Percentiles rank a stretch among this genome's conserved stretches.
phyloP scores from a whole-genome alignment of 35 echinoderm and acorn worm genomes.

The Stichopus chloronotus region DNA sequence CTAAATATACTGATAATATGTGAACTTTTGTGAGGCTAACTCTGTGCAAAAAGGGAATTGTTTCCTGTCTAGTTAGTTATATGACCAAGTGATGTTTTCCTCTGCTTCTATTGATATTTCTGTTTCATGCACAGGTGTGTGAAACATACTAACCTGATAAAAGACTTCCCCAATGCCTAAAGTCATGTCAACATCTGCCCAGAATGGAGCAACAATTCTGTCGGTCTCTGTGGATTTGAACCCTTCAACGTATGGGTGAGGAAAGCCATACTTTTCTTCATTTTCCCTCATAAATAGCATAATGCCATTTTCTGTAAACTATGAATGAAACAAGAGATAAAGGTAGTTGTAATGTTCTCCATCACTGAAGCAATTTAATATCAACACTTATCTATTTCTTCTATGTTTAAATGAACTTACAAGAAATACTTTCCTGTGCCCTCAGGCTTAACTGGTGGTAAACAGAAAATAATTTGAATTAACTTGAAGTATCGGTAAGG shows the following conservation, averaged over 20 bases:
- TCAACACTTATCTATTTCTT: neutral
- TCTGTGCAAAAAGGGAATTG: too few species aligned
- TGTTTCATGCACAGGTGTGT: too few species aligned
- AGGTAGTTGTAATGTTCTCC: neutral
- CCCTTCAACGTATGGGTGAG: constrained; percentile 72
- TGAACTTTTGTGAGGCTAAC: too few species aligned
- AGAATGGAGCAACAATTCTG: constrained; percentile 78
- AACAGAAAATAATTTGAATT: too few species aligned
- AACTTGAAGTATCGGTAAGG: too few species aligned
- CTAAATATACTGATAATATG: too few species aligned
- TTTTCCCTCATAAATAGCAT: constrained; percentile 79
- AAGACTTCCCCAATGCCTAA: constrained; percentile 71
- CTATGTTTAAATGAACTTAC: too few species aligned
- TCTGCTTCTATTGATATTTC: too few species aligned
- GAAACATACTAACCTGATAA: constrained; percentile 63
- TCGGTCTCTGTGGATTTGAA: constrained; percentile 46
- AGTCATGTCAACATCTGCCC: constrained; percentile 83
- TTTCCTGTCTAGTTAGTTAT: too few species aligned
- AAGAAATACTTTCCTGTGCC: neutral
- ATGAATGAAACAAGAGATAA: constrained; percentile 3
- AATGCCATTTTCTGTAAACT: constrained; percentile 93
- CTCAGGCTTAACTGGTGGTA: neutral
- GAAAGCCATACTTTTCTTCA: constrained; percentile 82
- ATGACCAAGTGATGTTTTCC: too few species aligned
- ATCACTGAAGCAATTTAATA: neutral